phyloP scores from a whole-genome alignment of 2,888 invertebrate species.

The Coleophora deauratella region DNA sequence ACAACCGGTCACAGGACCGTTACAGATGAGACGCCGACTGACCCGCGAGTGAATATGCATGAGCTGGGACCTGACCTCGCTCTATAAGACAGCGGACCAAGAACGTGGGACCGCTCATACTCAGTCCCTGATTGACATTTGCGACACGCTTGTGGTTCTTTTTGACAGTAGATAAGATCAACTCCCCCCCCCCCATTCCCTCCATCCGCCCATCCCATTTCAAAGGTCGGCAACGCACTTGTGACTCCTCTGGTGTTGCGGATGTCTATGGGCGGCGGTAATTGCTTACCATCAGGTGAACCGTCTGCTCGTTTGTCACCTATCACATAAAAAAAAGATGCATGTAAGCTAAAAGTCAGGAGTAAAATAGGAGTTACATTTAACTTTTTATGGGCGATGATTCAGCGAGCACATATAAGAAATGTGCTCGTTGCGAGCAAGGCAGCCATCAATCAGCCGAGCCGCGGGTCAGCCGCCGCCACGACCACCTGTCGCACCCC shows the following conservation, averaged over 20 bases:
- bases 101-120: conserved; percentile 57
- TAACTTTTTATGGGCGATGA: conserved; percentile 1
- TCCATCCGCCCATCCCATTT: too few species aligned
- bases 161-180: conserved; percentile 20
- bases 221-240: too few species aligned
- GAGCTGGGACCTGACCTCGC: conserved; percentile 66
- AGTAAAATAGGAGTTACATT: too few species aligned
- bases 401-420: conserved; percentile 35
- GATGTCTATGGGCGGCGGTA: too few species aligned
- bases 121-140: conserved; percentile 56
- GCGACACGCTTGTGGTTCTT: conserved; percentile 28
- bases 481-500: conserved; percentile 66
- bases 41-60: conserved; percentile 66
- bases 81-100: conserved; percentile 56
- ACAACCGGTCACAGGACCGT: conserved; percentile 70
- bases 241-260: too few species aligned
- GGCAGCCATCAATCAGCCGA: conserved; percentile 54
- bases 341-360: too few species aligned
- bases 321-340: too few species aligned
- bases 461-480: conserved; percentile 48
- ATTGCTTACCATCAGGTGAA: too few species aligned
- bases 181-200: too few species aligned
- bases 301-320: too few species aligned
- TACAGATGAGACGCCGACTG: conserved; percentile 59
- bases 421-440: conserved; percentile 32